Base-by-base conservation (phyloP, 2,797 vertebrate genomes). In the Mus minutoides region DNA sequence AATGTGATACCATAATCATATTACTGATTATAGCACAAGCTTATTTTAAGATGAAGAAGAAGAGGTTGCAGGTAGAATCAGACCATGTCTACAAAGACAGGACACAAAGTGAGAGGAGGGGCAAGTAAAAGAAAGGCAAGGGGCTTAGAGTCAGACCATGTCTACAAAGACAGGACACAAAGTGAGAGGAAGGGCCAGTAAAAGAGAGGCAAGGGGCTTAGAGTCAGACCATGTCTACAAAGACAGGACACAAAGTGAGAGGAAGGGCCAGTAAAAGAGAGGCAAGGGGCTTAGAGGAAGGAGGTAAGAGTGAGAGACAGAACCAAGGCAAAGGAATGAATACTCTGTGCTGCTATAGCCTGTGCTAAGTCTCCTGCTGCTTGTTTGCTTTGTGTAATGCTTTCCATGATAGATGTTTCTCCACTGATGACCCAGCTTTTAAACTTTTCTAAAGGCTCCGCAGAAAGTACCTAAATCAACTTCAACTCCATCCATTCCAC, bases 381-480 rank as follows among this genome's bases (percentile, higher is more conserved):
- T 21, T 31, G 19, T 46, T 79, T 9, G 46, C 71, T 89, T 71
- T 31, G 34, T 79, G 4, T 64, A 77, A 86, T 76, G 82, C 95
- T 24, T 49, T 19, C 52, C 43, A 5, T 83, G 58, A 91, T 43
- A 77, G 69, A 71, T 71, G 52, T 67, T 71, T 88, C 83, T 37
- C 75, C 16, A 3, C 52, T 95, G 67, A 93, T 82, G 90, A 89
- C 40, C 29, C 12, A 16, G 46, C n/a, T 94, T 94, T 96, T 75
- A 93, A 87, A 77, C 43, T 2, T 93, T 90, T 52, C 22, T 6
- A 40, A 93, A 75, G 37, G 49, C 83, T 91, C 88, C 94, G 17
- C n/a, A 91, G 79, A 77, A 87, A 89, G 58, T 67, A 43, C n/a
- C 60, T 96, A 94, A 89, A 92, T 92, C 90, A 90, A 87, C 34